phyloP scores from a whole-genome alignment of 1,140 invertebrate genomes.

The Tetramorium parvispinum region DNA sequence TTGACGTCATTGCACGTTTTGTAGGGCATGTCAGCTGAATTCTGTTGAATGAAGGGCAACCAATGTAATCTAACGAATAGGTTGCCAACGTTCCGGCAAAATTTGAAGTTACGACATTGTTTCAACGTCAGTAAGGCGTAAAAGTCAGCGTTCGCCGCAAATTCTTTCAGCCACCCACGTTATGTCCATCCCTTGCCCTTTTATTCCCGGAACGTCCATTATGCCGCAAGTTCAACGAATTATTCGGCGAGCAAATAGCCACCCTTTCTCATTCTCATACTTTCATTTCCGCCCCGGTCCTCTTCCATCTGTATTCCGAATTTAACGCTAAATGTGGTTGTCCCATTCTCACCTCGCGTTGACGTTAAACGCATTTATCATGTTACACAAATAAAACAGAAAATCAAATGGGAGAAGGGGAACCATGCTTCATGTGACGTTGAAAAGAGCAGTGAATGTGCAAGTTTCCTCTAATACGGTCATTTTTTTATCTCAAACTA shows the following conservation, averaged over 20 bases:
- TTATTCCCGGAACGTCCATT: neutral
- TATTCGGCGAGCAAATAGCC: conserved; percentile 23
- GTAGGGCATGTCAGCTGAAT: neutral
- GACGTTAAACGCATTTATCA: conserved; percentile 24
- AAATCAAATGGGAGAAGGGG: neutral
- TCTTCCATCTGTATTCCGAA: conserved; percentile 10
- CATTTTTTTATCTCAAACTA: neutral
- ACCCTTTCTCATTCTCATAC: conserved; percentile 7
- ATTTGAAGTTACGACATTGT: conserved; percentile 36
- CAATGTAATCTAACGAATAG: conserved; percentile 14
- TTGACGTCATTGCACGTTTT: neutral
- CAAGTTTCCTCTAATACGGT: neutral
- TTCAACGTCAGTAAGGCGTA: neutral
- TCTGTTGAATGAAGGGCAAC: neutral
- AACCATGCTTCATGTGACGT: neutral
- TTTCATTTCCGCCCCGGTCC: conserved; percentile 18
- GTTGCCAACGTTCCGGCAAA: neutral
- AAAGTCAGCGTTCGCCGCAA: neutral
- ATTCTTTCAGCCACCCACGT: neutral
- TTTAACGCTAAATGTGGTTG: conserved; percentile 28
- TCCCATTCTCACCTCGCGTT: conserved; percentile 3
- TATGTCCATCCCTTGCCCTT: conserved; percentile 7
- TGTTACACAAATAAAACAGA: neutral
- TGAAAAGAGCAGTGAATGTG: neutral
- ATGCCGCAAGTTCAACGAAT: conserved; percentile 16